Conservation (phyloP, 1,140 invertebrate species). For the Saccostrea echinata region DNA sequence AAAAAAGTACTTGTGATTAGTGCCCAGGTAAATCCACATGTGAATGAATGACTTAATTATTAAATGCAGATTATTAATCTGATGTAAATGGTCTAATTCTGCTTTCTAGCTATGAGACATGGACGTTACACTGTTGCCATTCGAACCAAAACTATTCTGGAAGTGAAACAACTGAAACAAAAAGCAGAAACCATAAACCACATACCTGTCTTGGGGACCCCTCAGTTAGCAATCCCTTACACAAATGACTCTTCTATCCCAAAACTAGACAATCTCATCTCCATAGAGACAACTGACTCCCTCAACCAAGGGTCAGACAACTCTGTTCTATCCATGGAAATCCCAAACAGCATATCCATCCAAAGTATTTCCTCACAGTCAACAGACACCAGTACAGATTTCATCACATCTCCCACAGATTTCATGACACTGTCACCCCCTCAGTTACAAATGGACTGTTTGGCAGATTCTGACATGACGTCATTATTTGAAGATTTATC, state of each 20-base stretch:
- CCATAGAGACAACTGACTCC: neutral
- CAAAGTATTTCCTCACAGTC: neutral
- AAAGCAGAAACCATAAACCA: conserved; percentile 38
- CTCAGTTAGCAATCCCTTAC: neutral
- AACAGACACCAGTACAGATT: neutral
- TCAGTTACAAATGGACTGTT: neutral
- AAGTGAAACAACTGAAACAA: conserved; percentile 60
- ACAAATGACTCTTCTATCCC: neutral
- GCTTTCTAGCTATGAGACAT: conserved; percentile 59
- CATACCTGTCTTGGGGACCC: neutral
- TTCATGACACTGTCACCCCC: conserved; percentile 16
- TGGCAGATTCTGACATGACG: neutral
- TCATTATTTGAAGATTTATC: conserved; percentile 36
- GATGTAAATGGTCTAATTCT: neutral
- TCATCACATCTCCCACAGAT: neutral
- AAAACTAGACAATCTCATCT: neutral
- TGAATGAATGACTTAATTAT: too few species aligned
- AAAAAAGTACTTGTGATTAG: too few species aligned
- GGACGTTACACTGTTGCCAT: conserved; percentile 67
- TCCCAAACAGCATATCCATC: neutral
- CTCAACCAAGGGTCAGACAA: neutral
- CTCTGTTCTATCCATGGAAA: neutral
- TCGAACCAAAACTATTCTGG: conserved; percentile 64
- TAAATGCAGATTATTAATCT: too few species aligned
- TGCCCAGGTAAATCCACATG: too few species aligned